Conservation (phyloP, 2,797 vertebrate species). For the Intellagama lesueurii region DNA sequence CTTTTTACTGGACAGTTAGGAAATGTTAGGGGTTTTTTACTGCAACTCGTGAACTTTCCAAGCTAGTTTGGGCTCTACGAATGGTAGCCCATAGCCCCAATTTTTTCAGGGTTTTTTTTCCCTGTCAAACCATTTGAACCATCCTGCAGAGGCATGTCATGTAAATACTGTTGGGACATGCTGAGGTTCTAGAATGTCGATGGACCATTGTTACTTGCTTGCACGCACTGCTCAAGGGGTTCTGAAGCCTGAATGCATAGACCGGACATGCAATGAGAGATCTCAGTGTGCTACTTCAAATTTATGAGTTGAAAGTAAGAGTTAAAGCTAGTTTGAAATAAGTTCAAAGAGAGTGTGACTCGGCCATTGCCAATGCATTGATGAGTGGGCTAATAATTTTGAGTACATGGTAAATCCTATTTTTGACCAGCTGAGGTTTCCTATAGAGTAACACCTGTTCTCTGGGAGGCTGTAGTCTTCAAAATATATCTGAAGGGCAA, state of each 20-base stretch:
- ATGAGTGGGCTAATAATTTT: neutral
- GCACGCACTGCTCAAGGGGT: neutral
- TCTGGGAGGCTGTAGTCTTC: neutral
- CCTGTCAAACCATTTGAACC: no score
- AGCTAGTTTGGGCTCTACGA: no score
- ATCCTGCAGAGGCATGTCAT: no score
- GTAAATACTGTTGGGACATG: no score
- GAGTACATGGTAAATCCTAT: neutral
- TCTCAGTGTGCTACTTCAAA: neutral
- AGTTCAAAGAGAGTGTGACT: neutral
- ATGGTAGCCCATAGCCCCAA: no score
- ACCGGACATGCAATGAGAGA: neutral
- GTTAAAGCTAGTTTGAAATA: constrained; percentile 26
- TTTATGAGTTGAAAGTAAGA: constrained; percentile 7
- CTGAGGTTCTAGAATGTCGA: neutral
- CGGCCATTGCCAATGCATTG: no score
- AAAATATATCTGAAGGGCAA: neutral
- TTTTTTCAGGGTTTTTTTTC: no score
- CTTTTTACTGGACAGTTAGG: no score
- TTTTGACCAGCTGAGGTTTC: neutral
- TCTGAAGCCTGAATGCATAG: neutral
- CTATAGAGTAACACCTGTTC: no score
- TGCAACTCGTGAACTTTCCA: no score
- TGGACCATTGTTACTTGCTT: constrained; percentile 13
- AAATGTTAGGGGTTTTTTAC: no score